Conservation (phyloP, 2,113 vertebrate species). For the Brachyhypopomus gauderio region DNA sequence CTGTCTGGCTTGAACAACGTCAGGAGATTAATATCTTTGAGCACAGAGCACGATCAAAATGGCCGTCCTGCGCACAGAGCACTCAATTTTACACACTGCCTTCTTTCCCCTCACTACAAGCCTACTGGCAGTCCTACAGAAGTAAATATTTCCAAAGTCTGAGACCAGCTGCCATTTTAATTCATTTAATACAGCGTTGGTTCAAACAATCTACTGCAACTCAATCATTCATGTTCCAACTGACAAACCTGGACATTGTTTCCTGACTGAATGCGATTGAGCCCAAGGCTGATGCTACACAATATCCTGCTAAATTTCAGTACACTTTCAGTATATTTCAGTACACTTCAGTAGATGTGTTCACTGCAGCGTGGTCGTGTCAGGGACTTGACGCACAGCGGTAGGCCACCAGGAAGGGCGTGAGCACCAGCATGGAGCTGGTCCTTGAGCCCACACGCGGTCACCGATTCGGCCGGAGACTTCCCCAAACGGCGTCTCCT, state of each 20-base stretch:
- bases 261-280: no score
- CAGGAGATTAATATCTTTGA: background rate
- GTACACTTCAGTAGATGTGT: no score
- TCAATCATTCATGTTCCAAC: background rate
- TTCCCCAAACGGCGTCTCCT: no score
- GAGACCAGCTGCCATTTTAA: background rate
- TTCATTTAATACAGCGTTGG: background rate
- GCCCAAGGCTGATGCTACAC: no score
- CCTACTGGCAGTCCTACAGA: no score
- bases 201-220: background rate
- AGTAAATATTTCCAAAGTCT: no score
- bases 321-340: background rate
- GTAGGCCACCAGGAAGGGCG: background rate
- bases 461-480: no score
- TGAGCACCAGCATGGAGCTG: slow-evolving; percentile 6
- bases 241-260: no score
- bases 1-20: no score
- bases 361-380: background rate
- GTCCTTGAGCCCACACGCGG: background rate
- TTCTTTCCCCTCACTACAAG: background rate
- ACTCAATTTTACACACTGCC: background rate
- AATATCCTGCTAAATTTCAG: background rate
- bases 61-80: background rate
- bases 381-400: background rate
- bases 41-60: background rate